phyloP scores from a whole-genome alignment of 2,797 vertebrate genomes.

The Borostomias antarcticus region DNA sequence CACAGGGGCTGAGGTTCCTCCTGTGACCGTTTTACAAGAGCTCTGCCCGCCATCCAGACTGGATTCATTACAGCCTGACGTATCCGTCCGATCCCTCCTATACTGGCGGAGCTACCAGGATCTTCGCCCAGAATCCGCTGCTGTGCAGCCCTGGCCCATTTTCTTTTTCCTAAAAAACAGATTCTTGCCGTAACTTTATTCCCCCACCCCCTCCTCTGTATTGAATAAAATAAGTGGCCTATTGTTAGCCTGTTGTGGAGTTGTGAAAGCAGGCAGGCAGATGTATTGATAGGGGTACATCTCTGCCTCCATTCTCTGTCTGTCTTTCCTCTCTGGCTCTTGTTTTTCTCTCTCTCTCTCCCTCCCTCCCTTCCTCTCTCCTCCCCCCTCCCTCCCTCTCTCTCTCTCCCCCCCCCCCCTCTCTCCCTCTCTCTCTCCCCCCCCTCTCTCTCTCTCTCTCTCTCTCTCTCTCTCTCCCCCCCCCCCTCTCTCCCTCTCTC shows the following conservation, averaged over 20 bases:
- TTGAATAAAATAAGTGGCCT: neutral
- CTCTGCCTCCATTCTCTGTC: neutral
- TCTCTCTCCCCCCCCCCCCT: slow-evolving; percentile 41
- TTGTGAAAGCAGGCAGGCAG: neutral
- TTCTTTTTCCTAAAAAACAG: neutral
- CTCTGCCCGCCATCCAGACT: slow-evolving; percentile 28
- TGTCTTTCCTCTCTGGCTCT: no score
- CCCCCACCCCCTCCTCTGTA: neutral
- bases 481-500: slow-evolving; percentile 41
- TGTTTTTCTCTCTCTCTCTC: slow-evolving; percentile 18
- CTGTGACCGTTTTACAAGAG: slow-evolving; percentile 27
- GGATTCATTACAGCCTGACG: slow-evolving; percentile 33
- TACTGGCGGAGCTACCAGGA: neutral
- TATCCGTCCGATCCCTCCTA: neutral
- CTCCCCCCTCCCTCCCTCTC: neutral
- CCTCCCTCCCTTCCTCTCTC: slow-evolving; percentile 39
- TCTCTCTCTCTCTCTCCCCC: slow-evolving; percentile 41
- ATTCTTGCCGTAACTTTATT: no score
- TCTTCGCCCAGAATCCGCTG: neutral
- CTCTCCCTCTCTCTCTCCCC: slow-evolving; percentile 29
- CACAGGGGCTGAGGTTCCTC: slow-evolving; percentile 11
- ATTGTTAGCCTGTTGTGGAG: neutral
- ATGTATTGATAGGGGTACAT: neutral
- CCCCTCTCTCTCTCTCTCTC: slow-evolving; percentile 44
- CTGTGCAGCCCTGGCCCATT: neutral